Base-by-base conservation (phyloP, 2,888 invertebrate species). In the Tenodera sinensis region DNA sequence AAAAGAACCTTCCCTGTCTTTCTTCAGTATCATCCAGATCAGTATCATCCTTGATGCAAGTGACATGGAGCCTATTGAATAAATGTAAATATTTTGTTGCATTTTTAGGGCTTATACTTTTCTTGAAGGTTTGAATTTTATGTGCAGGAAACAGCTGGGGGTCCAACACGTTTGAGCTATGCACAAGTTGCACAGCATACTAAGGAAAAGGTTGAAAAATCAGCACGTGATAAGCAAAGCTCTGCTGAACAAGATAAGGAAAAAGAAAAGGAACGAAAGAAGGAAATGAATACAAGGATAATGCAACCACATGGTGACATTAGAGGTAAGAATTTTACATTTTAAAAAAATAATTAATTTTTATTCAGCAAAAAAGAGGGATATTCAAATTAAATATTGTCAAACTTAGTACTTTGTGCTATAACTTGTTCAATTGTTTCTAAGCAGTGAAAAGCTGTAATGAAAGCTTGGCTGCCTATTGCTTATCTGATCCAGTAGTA, bases 101-200 rank as follows among this genome's bases (percentile, higher is more conserved):
- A 7, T 34, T 34, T 34, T 34, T 34, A 34, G 3, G 7, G 34
- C 34, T 8, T 34, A 42, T 0, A 7, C 7, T 34, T 34, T 34
- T 54, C 6, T 14, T 83, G 14, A 12, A 28, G 25, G 3, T 84
- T 84, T 84, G 28, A 20, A 8, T 9, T 28, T 30, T 34, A 34
- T 28, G 25, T 15, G 4, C 87, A 89, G 89, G 89, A 89, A 28
- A 6, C 30, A 47, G 28, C 83, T 42, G 90, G 88, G 8, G 88
- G 89, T 34, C 93, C 93, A 34, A 93, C 93, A 71, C 93, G 94
- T 90, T 93, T 96, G 92, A 96, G 95, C 92, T 96, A 96, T 92
- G 96, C 96, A 90, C 96, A 96, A 93, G 96, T 95, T 90, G 96
- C 96, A 83, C 96, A 96, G 92, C 95, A 95, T 92, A 94, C 95